These are phyloP conservation scores for Pinctada fucata DNA, from an alignment of 2,888 invertebrate genomes.

Conservation along the genomic window DNA sequence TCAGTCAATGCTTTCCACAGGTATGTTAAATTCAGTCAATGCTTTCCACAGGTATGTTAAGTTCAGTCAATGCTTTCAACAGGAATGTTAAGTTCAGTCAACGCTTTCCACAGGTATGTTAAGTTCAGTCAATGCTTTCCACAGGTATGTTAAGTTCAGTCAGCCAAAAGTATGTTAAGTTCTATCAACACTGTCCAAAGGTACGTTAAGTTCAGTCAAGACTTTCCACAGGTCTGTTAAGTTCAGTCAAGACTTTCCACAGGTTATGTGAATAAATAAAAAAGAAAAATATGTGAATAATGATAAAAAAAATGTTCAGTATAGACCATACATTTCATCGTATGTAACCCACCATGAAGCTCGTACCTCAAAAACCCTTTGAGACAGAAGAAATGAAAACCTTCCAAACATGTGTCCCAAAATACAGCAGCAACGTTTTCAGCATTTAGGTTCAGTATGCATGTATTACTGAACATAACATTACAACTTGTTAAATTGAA, in stretches of 20 bases:
- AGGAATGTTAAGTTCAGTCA: conserved; percentile 54
- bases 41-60: conserved; percentile 55
- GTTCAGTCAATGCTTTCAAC: conserved; percentile 52
- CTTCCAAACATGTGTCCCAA: too few relatives aligned
- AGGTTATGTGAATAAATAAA: conserved; percentile 8
- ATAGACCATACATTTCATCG: too few relatives aligned
- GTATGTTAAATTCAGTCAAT: conserved; percentile 46
- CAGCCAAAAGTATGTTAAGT: conserved; percentile 45
- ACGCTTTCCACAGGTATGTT: conserved; percentile 46
- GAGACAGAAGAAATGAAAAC: too few relatives aligned
- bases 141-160: conserved; percentile 51
- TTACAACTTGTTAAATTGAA: too few relatives aligned
- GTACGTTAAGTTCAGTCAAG: conserved; percentile 50
- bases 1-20: conserved; percentile 49
- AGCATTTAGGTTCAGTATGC: too few relatives aligned
- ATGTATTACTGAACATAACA: too few relatives aligned
- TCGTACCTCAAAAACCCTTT: too few relatives aligned
- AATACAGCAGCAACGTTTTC: too few relatives aligned
- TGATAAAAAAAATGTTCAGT: too few relatives aligned
- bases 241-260: conserved; percentile 50
- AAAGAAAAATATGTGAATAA: too few relatives aligned
- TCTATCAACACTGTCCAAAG: conserved; percentile 52
- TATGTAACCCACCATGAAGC: too few relatives aligned
- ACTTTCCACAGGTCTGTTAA: conserved; percentile 48
- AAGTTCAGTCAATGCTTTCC: conserved; percentile 53